Conservation (phyloP, 2,113 vertebrate species). For the Ictidomys tridecemlineatus region DNA sequence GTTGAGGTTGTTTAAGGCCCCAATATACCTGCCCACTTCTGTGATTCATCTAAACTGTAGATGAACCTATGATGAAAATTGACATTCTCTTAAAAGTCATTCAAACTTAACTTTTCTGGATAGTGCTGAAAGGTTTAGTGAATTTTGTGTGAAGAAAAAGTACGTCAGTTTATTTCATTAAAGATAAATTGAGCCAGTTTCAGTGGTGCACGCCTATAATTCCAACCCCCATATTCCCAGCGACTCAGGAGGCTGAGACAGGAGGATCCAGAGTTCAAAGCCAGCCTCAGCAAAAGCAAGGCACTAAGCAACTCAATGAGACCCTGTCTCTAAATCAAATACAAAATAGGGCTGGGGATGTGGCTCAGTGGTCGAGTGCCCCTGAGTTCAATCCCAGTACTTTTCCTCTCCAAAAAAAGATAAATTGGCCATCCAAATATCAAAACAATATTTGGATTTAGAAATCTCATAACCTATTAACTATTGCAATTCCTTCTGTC, state of each 20-base stretch:
- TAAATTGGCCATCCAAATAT: background rate
- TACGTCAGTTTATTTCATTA: background rate
- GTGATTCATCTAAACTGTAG: background rate
- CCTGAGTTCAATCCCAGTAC: no score
- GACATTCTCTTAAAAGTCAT: background rate
- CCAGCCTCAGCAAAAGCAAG: no score
- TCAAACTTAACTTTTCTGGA: background rate
- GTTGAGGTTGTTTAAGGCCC: background rate
- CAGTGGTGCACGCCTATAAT: no score
- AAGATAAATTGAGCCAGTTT: background rate
- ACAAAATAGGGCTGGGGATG: no score
- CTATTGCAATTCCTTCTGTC: background rate
- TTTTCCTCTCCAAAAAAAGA: background rate
- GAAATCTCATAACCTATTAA: background rate
- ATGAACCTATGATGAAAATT: background rate
- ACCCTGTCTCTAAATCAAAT: no score
- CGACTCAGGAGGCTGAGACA: no score
- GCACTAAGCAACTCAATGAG: no score
- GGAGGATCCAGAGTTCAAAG: no score
- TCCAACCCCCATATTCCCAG: no score
- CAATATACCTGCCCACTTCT: background rate
- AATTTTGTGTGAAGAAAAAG: background rate
- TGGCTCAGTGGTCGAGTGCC: no score
- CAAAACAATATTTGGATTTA: background rate
- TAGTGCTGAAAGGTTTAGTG: background rate